These are phyloP conservation scores for Myathropa florea DNA, from an alignment of 2,888 invertebrate genomes.

Conservation along the genomic window DNA sequence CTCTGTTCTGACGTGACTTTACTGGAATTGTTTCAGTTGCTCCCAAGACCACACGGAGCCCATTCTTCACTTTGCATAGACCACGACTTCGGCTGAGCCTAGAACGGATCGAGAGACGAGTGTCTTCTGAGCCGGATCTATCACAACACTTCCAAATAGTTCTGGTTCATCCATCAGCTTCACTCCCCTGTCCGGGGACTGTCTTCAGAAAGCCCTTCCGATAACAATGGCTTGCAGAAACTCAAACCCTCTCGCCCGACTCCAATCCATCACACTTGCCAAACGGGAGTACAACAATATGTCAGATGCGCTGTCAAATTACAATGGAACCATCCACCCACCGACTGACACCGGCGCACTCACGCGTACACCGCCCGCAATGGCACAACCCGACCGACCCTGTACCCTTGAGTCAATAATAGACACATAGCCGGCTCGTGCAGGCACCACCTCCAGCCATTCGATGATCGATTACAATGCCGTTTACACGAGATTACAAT, in stretches of 20 bases:
- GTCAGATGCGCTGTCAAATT: neutral
- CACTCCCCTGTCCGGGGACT: no score
- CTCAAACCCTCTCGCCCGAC: neutral
- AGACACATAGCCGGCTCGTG: neutral
- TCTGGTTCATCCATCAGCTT: neutral
- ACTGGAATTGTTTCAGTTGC: neutral
- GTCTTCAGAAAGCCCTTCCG: neutral
- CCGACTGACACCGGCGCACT: neutral
- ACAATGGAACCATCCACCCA: conserved; percentile 9
- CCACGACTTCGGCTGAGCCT: neutral
- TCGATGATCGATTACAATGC: conserved; percentile 62
- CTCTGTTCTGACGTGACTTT: neutral
- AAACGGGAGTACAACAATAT: neutral
- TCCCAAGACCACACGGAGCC: neutral
- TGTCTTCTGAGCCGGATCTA: neutral
- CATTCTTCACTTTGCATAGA: neutral
- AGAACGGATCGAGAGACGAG: neutral
- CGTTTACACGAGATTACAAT: conserved; percentile 57
- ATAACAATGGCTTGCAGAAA: neutral
- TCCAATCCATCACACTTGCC: neutral
- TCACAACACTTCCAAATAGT: neutral
- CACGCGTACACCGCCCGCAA: no score
- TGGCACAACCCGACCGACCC: neutral
- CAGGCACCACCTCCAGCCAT: neutral
- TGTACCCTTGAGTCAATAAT: conserved; percentile 13